Conservation (phyloP, 2,113 vertebrate genomes). For the Typhlomys cinereus region DNA sequence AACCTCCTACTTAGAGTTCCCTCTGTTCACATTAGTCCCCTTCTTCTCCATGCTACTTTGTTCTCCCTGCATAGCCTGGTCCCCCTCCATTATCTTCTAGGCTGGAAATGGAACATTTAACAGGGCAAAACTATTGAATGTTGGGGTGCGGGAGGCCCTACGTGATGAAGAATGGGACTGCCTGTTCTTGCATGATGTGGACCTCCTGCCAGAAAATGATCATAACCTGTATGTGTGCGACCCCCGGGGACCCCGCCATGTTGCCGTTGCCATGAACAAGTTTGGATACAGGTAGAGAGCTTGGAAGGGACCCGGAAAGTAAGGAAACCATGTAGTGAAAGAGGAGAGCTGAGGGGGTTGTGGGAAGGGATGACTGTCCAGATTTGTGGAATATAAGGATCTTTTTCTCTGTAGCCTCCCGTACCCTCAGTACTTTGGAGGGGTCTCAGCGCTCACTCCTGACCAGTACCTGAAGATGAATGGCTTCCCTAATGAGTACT, state of each 20-base stretch:
- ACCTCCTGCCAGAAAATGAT: conserved; percentile 96
- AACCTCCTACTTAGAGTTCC: background rate
- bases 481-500: conserved; percentile 96
- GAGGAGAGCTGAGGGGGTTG: background rate
- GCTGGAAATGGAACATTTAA: conserved; percentile 95
- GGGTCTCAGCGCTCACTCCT: conserved; percentile 94
- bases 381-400: background rate
- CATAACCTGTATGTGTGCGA: conserved; percentile 96
- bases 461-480: conserved; percentile 98
- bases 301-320: background rate
- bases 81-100: conserved; percentile 58
- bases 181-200: conserved; percentile 95
- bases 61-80: background rate
- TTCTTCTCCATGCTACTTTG: background rate
- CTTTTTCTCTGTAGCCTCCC: conserved; percentile 88
- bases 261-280: conserved; percentile 97
- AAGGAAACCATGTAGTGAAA: too few relatives aligned
- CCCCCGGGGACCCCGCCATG: conserved; percentile 92
- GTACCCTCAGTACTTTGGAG: conserved; percentile 95
- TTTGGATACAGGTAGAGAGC: conserved; percentile 92
- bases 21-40: background rate
- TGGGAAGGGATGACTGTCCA: conserved; percentile 6
- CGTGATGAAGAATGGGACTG: conserved; percentile 97
- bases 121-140: conserved; percentile 96
- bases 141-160: conserved; percentile 95